Percentiles rank a stretch among this genome's conserved stretches.
Conservation (phyloP, 2,113 vertebrate species). For the Eurystomus gularis region DNA sequence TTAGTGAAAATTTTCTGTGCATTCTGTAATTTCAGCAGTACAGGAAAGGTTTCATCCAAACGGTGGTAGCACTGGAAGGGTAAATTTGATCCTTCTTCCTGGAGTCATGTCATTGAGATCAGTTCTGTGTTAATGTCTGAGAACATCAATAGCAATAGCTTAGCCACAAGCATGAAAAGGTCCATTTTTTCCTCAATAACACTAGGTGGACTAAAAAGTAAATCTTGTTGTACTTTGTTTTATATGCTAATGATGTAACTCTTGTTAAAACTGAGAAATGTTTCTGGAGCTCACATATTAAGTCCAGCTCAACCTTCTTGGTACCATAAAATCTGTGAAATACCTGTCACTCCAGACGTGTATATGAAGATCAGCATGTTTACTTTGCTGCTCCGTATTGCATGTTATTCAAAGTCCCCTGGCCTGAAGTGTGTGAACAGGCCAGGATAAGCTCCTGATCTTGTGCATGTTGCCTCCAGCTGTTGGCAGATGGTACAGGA, state of each 20-base stretch:
- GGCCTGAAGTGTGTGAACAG: background rate
- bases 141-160: background rate
- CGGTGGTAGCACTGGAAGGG: background rate
- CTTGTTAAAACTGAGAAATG: background rate
- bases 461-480: background rate
- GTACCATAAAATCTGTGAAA: background rate
- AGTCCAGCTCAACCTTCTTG: background rate
- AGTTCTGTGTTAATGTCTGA: background rate
- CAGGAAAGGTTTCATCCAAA: background rate
- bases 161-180: background rate
- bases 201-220: background rate
- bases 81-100: background rate
- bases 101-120: background rate
- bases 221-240: background rate
- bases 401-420: background rate
- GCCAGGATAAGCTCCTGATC: background rate
- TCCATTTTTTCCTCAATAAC: background rate
- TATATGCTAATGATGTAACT: background rate
- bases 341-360: background rate
- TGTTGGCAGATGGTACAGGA: background rate
- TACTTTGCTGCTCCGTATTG: background rate
- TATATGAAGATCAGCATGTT: background rate
- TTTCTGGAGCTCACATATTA: background rate
- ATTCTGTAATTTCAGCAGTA: background rate
- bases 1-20: background rate